Base-by-base conservation (phyloP, 2,888 invertebrate genomes). In the Cenopis cana region DNA sequence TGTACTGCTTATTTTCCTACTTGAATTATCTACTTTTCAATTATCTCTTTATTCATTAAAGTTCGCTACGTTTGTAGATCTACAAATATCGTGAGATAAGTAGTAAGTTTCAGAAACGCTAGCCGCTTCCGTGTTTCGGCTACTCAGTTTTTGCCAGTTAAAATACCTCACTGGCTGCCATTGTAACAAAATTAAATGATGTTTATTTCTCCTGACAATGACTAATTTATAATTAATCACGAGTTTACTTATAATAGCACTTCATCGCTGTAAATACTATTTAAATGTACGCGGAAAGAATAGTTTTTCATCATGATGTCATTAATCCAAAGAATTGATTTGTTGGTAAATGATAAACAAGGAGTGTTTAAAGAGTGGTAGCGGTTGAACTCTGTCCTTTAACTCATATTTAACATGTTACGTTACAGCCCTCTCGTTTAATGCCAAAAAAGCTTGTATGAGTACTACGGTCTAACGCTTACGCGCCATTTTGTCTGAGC, bases 361-460 rank as follows among this genome's bases (percentile, higher is more conserved):
- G 8, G n/a, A 10, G 24, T 38, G 24, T 52, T 50, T 50, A 18
- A 17, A 52, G 20, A 62, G 17, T 24, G 38, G 64, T 64, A 54
- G 64, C 38, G 11, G 0, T 5, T 64, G 64, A 64, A 64, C 64
- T 64, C 64, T 64, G 64, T 64, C 64, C 64, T 64, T 64, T 64
- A 64, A 18, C 36, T 52, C 38, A 54, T 64, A n/a, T 24, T n/a
- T n/a, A 54, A 11, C 17, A 54, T 38, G 52, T 64, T 64, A 64
- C 24, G 52, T 64, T 64, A 52, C 11, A 29, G 11, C 10, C 36
- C 33, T 50, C 17, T 36, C 36, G 10, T 36, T 36, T 8, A 24
- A 33, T 41, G 38, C 29, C 33, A 50, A 33, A 50, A 61, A n/a
- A 61, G n/a, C 61, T 49, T 49, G 8, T 33, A 29, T 50, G 11